Conservation (phyloP, 2,888 invertebrate genomes). For the Teleiodes luculella region DNA sequence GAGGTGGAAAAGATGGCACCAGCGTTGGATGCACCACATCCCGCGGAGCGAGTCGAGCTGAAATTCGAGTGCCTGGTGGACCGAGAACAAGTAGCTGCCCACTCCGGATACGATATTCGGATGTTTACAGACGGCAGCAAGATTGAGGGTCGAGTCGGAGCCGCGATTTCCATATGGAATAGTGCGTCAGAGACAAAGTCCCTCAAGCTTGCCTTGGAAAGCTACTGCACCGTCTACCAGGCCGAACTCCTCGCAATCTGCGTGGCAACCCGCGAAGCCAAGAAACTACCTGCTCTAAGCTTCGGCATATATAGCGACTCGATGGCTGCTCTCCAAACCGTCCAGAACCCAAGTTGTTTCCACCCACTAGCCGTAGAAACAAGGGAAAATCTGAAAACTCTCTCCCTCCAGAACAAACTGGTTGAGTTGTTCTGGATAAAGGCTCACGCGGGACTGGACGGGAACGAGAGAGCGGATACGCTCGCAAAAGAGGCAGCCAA, state of each 20-base stretch:
- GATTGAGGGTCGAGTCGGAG: neutral
- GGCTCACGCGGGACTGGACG: neutral
- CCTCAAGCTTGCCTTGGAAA: slow-evolving; percentile 4
- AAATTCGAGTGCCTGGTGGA: slow-evolving; percentile 5
- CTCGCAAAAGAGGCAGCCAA: slow-evolving; percentile 18
- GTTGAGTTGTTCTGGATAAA: neutral
- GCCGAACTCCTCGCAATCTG: neutral
- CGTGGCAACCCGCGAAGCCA: too few relatives aligned
- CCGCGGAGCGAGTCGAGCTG: neutral
- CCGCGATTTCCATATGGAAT: neutral
- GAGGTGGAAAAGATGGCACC: slow-evolving; percentile 16
- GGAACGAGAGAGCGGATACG: slow-evolving; percentile 6
- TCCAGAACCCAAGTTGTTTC: neutral
- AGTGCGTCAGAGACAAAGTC: neutral
- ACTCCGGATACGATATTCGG: too few relatives aligned
- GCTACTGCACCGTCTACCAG: slow-evolving; percentile 12
- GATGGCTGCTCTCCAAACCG: neutral
- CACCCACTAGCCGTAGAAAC: neutral
- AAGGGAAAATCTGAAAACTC: neutral
- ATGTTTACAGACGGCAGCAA: too few relatives aligned
- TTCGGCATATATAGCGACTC: slow-evolving; percentile 4
- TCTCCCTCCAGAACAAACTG: too few relatives aligned
- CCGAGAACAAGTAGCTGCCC: neutral
- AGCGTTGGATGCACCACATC: slow-evolving; percentile 1
- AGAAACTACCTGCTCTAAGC: too few relatives aligned